Evolutionary conservation across 2,888 invertebrate species (phyloP).

Genomic region (Cosmorhoe ocellata): DNA sequence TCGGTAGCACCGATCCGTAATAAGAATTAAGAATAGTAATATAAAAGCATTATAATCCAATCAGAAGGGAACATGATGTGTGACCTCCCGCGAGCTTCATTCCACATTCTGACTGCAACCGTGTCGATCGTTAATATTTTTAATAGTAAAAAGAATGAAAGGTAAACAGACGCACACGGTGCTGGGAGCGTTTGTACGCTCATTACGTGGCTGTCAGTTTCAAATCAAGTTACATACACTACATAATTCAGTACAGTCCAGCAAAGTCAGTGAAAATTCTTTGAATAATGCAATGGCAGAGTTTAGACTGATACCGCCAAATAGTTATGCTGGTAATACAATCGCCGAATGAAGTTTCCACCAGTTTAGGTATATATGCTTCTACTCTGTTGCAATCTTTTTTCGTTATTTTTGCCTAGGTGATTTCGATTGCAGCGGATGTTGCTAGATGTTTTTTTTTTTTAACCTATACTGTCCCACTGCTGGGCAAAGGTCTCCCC

Average conservation of each 20-base stretch:
- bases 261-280: too few relatives aligned
- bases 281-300: slow-evolving; percentile 1
- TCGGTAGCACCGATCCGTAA: slow-evolving; percentile 70
- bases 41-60: slow-evolving; percentile 82
- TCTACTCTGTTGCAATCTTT: too few relatives aligned
- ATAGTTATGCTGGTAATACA: too few relatives aligned
- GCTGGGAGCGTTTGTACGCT: slow-evolving; percentile 26
- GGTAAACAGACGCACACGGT: slow-evolving; percentile 60
- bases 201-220: slow-evolving; percentile 26
- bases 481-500: too few relatives aligned
- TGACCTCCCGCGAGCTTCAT: slow-evolving; percentile 71
- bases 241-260: slow-evolving; percentile 3
- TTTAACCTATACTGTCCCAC: too few relatives aligned
- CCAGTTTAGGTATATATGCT: too few relatives aligned
- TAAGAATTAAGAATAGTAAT: slow-evolving; percentile 81
- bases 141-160: slow-evolving; percentile 66
- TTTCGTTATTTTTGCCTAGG: too few relatives aligned
- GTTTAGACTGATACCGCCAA: not conserved
- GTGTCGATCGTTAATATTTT: slow-evolving; percentile 72
- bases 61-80: slow-evolving; percentile 70
- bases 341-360: too few relatives aligned
- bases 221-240: slow-evolving; percentile 14
- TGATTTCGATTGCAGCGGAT: too few relatives aligned
- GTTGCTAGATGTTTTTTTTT: too few relatives aligned
- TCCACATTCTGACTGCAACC: slow-evolving; percentile 70